Base-by-base conservation (phyloP, 2,888 invertebrate species). In the Apamea anceps region DNA sequence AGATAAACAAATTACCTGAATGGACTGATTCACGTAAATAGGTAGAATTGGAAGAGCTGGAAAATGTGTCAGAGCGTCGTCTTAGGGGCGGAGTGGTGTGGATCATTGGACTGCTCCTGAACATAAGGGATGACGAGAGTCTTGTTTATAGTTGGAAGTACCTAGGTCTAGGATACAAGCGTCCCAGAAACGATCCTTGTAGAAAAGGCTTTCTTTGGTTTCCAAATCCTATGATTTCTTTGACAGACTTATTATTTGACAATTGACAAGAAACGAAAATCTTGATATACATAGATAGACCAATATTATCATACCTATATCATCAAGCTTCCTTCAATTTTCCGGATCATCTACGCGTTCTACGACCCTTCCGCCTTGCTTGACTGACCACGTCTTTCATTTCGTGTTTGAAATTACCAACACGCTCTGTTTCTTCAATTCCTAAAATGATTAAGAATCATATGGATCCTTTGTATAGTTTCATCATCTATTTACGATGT, bases 371-470 rank as follows among this genome's bases (percentile, higher is more conserved):
- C 28, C 32, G 25, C 32, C n/a, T 81, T 32, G 42, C 63, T 54
- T 54, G 42, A 60, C 32, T 66, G 57, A 42, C 42, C 18, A 37
- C 51, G 2, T 66, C 25, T 73, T 51, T 51, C 45, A 79, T 57
- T 18, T 71, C 21, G 4, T 42, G 4, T 57, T 74, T 74, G 6
- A 57, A 54, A 54, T 37, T 37, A 28, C 15, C 0, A 45, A 45
- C 32, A 79, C 65, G 66, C 57, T 76, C 70, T 60, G 70, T 48
- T 81, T 76, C 54, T 45, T 63, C 18, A 37, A 3, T 28, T 63
- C 45, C 15, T 37, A 54, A 48, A 77, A 57, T 48, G 4, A 18
- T 32, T 4, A 57, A 45, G 51, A 80, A 54, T 45, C 32, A 37
- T 37, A 37, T 37, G 51, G n/a, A 71, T 48, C 8, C 1, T 62